Evolutionary conservation across 2,888 invertebrate genomes (phyloP).

Genomic region (Tenthredo scrophulariae): DNA sequence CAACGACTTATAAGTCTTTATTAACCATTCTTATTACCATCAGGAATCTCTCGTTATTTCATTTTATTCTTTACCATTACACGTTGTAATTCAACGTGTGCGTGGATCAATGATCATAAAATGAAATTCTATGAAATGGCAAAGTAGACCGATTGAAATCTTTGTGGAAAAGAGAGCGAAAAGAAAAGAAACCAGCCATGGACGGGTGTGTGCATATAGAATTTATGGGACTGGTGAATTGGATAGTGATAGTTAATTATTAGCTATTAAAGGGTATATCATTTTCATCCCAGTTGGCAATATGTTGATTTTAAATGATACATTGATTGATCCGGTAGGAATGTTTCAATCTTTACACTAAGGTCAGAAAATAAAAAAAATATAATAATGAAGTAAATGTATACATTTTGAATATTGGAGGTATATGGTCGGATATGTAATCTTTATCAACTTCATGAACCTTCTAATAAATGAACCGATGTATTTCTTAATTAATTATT

Average conservation of each 20-base stretch:
- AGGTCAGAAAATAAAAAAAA: not conserved
- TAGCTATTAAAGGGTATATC: conserved; percentile 10
- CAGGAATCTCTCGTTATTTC: conserved; percentile 23
- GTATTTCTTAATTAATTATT: conserved; percentile 29
- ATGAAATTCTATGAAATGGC: conserved; percentile 30
- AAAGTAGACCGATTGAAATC: not conserved
- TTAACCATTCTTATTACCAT: not conserved
- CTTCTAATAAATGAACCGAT: conserved; percentile 42
- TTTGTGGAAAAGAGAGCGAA: not conserved
- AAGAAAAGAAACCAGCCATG: not conserved
- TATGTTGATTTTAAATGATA: conserved; percentile 3
- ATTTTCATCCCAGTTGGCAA: conserved; percentile 5
- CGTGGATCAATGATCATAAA: not conserved
- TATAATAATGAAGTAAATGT: conserved; percentile 30
- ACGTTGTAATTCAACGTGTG: not conserved
- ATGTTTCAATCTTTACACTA: conserved; percentile 10
- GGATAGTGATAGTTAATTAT: conserved; percentile 20
- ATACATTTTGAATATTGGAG: conserved; percentile 41
- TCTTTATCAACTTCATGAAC: conserved; percentile 37
- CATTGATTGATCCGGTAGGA: not conserved
- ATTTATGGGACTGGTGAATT: conserved; percentile 31
- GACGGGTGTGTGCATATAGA: conserved; percentile 45
- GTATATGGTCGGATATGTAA: conserved; percentile 41
- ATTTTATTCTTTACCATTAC: conserved; percentile 10
- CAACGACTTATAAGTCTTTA: not conserved